These are phyloP conservation scores for Silurus lanzhouensis DNA, from an alignment of 2,797 vertebrate species.

Conservation along the genomic window DNA sequence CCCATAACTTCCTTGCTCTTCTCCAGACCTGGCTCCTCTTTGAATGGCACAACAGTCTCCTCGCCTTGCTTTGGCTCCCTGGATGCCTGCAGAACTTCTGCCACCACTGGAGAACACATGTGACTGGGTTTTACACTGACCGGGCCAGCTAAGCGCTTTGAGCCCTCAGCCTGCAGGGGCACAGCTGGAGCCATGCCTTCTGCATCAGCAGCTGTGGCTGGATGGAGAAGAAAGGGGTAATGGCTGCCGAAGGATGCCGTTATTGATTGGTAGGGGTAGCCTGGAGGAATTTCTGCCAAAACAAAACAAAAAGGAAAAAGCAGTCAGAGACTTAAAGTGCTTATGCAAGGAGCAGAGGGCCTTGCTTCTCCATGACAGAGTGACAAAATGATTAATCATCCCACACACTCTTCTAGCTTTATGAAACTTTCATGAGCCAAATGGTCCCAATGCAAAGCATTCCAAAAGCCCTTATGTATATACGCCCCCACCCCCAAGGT, in stretches of 20 bases:
- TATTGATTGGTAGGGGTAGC: slow-evolving; percentile 87
- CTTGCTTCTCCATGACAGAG: slow-evolving; percentile 54
- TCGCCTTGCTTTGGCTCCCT: slow-evolving; percentile 67
- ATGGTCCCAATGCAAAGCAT: slow-evolving; percentile 53
- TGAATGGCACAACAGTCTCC: slow-evolving; percentile 74
- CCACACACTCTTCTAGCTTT: slow-evolving; percentile 52
- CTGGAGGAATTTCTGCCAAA: slow-evolving; percentile 83
- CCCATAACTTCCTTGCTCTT: slow-evolving; percentile 65
- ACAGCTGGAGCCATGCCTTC: slow-evolving; percentile 78
- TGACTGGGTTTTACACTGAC: slow-evolving; percentile 81
- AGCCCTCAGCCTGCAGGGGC: slow-evolving; percentile 71
- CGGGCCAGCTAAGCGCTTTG: slow-evolving; percentile 74
- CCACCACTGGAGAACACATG: slow-evolving; percentile 74
- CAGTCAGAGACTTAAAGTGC: slow-evolving; percentile 43
- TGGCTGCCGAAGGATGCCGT: slow-evolving; percentile 83
- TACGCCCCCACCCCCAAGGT: slow-evolving; percentile 28
- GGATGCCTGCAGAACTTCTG: slow-evolving; percentile 67
- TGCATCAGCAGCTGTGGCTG: slow-evolving; percentile 74
- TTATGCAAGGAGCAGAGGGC: slow-evolving; percentile 51
- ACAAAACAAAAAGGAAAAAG: slow-evolving; percentile 23
- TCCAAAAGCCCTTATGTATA: slow-evolving; percentile 49
- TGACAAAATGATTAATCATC: slow-evolving; percentile 63
- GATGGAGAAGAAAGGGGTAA: slow-evolving; percentile 84
- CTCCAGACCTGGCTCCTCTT: slow-evolving; percentile 77
- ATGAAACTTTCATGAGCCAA: slow-evolving; percentile 65